These are phyloP conservation scores for Cyphotilapia sp. DNA, from an alignment of 2,113 vertebrate species.

Conservation along the genomic window DNA sequence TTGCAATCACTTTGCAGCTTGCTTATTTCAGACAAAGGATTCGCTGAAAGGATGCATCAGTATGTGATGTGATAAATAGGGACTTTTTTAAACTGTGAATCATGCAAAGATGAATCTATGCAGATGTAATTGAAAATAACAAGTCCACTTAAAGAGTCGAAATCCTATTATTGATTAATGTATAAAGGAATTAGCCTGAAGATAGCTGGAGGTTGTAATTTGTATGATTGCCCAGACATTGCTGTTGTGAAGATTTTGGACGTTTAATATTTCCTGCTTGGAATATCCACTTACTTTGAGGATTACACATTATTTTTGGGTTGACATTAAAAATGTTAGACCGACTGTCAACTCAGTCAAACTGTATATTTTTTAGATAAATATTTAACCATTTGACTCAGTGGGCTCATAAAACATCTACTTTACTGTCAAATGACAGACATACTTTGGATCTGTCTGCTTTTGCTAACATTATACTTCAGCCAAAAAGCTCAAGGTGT, in stretches of 20 bases:
- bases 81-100: neutral
- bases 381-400: neutral
- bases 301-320: neutral
- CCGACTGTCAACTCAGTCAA: neutral
- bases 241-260: neutral
- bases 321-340: neutral
- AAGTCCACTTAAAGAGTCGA: neutral
- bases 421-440: neutral
- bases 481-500: neutral
- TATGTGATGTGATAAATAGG: neutral
- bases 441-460: neutral
- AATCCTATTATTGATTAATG: neutral
- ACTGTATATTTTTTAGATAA: neutral
- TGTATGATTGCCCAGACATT: neutral
- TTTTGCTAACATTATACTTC: constrained; percentile 2
- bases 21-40: neutral
- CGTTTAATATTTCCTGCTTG: neutral
- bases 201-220: neutral
- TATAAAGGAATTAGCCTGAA: neutral
- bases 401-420: neutral
- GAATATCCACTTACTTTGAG: neutral
- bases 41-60: neutral
- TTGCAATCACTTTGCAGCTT: neutral
- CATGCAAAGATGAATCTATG: neutral
- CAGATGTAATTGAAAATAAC: neutral